phyloP scores from a whole-genome alignment of 2,113 vertebrate species.

The Talpa occidentalis region DNA sequence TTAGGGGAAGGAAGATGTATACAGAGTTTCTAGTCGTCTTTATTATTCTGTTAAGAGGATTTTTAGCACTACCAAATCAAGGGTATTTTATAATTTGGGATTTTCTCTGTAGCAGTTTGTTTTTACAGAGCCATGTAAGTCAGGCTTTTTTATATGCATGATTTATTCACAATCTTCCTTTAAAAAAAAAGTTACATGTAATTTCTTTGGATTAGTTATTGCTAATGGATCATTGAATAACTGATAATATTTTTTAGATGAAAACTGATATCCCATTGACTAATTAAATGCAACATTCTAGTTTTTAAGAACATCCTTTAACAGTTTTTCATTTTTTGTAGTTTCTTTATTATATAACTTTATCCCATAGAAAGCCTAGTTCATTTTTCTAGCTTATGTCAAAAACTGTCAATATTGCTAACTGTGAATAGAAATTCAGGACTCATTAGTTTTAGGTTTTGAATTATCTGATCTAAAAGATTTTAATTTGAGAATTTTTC shows the following conservation, averaged over 20 bases:
- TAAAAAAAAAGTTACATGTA: background rate
- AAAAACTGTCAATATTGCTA: background rate
- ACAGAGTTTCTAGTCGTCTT: background rate
- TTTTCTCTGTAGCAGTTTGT: constrained; percentile 12
- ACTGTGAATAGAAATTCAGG: background rate
- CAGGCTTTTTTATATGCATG: background rate
- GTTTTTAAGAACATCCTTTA: background rate
- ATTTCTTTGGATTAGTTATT: constrained; percentile 26
- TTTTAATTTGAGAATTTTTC: background rate
- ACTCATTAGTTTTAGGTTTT: background rate
- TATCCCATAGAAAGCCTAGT: background rate
- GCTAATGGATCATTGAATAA: background rate
- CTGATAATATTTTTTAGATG: background rate
- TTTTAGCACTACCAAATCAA: background rate
- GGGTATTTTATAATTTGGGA: constrained; percentile 24
- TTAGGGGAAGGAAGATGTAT: background rate
- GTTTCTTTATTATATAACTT: background rate
- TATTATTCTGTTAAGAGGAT: background rate
- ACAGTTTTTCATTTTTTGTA: background rate
- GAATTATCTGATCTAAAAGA: background rate
- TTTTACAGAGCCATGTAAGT: background rate
- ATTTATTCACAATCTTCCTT: constrained; percentile 15
- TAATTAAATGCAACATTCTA: background rate
- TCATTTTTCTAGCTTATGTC: background rate
- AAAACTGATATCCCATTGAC: constrained; percentile 21